A percentile compares a stretch with the other conserved stretches of the same genome.
These are phyloP conservation scores for Machimus rusticus DNA, from an alignment of 2,888 invertebrate species.

Conservation along the genomic window DNA sequence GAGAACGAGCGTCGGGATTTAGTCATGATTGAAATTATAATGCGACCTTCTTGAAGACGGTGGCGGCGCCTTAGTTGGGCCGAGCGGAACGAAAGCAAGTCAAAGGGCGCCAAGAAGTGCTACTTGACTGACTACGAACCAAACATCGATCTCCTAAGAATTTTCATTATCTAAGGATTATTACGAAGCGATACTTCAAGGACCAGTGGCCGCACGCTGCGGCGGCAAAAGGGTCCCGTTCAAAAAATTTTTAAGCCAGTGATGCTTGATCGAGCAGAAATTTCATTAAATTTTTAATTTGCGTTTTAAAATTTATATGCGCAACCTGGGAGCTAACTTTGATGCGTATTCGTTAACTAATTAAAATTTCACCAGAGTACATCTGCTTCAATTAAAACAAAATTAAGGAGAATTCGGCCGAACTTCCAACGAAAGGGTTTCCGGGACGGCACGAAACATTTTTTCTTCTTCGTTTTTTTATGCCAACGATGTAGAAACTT, in stretches of 20 bases:
- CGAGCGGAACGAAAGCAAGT: not conserved
- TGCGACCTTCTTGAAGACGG: not conserved
- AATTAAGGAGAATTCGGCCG: not conserved
- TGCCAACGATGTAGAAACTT: not conserved
- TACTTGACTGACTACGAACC: constrained; percentile 1
- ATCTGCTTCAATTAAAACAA: constrained; percentile 29
- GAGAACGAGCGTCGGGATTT: not conserved
- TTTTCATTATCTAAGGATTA: constrained; percentile 25
- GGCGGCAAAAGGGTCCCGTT: not conserved
- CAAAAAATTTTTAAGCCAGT: not conserved
- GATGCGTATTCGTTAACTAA: constrained; percentile 22
- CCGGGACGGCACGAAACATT: not conserved
- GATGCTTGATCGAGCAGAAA: constrained; percentile 36
- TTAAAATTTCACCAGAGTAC: constrained; percentile 22
- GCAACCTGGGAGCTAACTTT: not conserved
- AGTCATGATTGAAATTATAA: not conserved
- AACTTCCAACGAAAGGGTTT: not conserved
- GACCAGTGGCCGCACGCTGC: not conserved
- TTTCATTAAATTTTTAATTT: constrained; percentile 35
- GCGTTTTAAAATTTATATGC: constrained; percentile 17
- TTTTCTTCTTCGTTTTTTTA: not conserved
- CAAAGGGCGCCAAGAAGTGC: not conserved
- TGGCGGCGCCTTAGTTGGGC: not conserved
- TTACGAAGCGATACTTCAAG: constrained; percentile 20
- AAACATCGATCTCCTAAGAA: not conserved